Evolutionary conservation across 2,888 invertebrate genomes (phyloP), one percentile per base, ranked within the genome.

Genomic region (Boloria euphrosyne): DNA sequence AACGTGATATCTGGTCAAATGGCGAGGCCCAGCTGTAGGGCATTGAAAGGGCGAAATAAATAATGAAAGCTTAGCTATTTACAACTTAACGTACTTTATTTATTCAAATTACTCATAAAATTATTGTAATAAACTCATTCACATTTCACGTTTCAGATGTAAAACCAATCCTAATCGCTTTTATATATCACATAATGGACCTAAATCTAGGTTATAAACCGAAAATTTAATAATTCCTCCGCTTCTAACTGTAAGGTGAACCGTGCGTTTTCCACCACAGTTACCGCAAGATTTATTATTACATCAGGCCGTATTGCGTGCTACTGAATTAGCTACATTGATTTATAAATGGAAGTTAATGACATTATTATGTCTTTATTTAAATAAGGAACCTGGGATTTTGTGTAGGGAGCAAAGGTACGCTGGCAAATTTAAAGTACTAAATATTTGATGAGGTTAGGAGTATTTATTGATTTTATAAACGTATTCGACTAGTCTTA

Each of bases 231-330:
- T 58, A 58, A 58, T 31, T 14, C 27, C 16, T 7, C 47, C 61
- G 58, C 46, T 62, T 49, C 66, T 44, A 17, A 55, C 59, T 13
- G 54, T 49, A 60, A 60, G 55, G 49, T 54, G 60, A 62, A 60
- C 66, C 68, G 58, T 66, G 66, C 68, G 62, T 68, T 62, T 58
- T 58, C 64, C 64, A 55, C 44, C 54, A 80, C 84, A 84, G 82
- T 85, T 87, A 80, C 78, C 75, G 71, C 72, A 79, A 81, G 82
- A 88, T 87, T 89, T 85, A 86, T 89, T 85, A 86, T 83, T 76
- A 72, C 68, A 65, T 60, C 66, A 65, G 68, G 72, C 68, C 72
- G 71, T 75, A 68, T 73, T 72, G 72, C 71, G 69, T 71, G 72
- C 53, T 66, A 65, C 70, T 66, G 68, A 73, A 74, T 75, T 77